Evolutionary conservation across 2,797 vertebrate species (phyloP), one percentile per base, ranked within the genome.

Genomic region (Centropyge bicolor): DNA sequence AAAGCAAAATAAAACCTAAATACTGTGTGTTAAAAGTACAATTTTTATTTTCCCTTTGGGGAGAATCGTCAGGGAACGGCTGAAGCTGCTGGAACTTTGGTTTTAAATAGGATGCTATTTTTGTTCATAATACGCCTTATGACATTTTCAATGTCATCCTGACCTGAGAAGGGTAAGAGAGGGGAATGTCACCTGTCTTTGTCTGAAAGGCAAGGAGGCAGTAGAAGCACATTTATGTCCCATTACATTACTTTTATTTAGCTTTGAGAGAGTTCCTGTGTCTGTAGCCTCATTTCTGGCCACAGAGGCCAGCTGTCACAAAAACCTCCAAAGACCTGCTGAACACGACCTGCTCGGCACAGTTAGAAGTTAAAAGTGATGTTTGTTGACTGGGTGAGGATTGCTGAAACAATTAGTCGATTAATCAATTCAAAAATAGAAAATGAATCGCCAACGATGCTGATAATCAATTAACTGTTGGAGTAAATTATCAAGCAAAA

Each of bases 161-260:
- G 75, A 78, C 55, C 74, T 63, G 48, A 54, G 41, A 20, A n/a
- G 41, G 5, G 41, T 13, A 16, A 69, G 45, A 54, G 17, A 52
- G 20, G 41, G 8, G 11, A 69, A 54, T 1, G 27, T 75, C 48
- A 75, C 20, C 31, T 11, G 41, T 41, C 19, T 13, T 22, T 4
- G 4, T 19, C 22, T 27, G 6, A 14, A 38, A 62, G 54, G 5
- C 14, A 22, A 49, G 40, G 10, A 36, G 19, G 14, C 48, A 63
- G 4, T 20, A 46, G 10, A 36, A 48, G 22, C 31, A 62, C 43
- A 36, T 43, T 14, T 8, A 31, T 24, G 38, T 35, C n/a, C 31
- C 51, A n/a, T 61, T n/a, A 41, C 40, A 61, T 59, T 20, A 10
- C 12, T 17, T 24, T 14, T 46, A 19, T 19, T 61, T 31, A 27